phyloP scores from a whole-genome alignment of 2,888 invertebrate species.

The Lithophane leautieri region DNA sequence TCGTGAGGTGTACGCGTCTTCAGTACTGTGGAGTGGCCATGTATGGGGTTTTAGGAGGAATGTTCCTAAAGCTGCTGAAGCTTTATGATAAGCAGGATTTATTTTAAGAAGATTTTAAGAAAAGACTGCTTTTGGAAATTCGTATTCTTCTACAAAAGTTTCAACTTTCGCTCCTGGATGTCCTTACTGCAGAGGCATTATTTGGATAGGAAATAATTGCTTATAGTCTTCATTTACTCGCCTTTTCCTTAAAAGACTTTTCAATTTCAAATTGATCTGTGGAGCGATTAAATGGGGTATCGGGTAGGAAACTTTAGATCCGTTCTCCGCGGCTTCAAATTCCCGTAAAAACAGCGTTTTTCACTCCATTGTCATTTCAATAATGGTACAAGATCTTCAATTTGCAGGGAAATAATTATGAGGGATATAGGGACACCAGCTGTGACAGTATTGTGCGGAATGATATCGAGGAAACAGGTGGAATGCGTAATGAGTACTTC shows the following conservation, averaged over 20 bases:
- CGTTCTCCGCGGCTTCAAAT: constrained; percentile 9
- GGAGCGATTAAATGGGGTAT: constrained; percentile 25
- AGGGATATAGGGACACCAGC: constrained; percentile 15
- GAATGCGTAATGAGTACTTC: constrained; percentile 11
- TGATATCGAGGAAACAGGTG: constrained; percentile 9
- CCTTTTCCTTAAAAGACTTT: constrained; percentile 20
- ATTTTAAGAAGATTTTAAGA: not conserved
- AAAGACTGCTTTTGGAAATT: not conserved
- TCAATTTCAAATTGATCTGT: constrained; percentile 26
- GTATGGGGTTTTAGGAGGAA: constrained; percentile 14
- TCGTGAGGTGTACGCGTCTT: constrained; percentile 68
- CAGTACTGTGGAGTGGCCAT: constrained; percentile 60
- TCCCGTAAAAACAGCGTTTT: constrained; percentile 9
- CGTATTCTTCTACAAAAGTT: not conserved
- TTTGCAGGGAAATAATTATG: constrained; percentile 37
- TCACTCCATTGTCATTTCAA: constrained; percentile 35
- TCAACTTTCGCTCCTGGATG: not conserved
- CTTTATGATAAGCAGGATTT: not conserved
- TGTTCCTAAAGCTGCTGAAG: not conserved
- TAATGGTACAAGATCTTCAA: constrained; percentile 10
- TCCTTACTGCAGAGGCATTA: not conserved
- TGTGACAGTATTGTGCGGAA: constrained; percentile 1
- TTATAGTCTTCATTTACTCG: not conserved
- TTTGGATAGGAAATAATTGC: constrained; percentile 8
- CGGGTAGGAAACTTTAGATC: not conserved